Evolutionary conservation across 2,888 invertebrate genomes (phyloP).

Genomic region (Rhagium mordax): DNA sequence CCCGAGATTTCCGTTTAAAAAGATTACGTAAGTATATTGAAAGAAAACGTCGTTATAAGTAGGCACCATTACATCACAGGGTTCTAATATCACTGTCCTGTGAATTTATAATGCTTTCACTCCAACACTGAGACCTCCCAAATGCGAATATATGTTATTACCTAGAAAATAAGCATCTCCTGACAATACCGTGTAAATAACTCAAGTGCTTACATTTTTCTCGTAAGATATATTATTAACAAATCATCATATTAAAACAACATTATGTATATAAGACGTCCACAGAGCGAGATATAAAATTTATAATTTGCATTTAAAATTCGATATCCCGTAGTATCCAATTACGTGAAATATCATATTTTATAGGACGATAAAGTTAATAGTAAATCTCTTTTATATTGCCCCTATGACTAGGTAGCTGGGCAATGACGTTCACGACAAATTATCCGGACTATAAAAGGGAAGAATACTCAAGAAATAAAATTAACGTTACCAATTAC

Average conservation of each 20-base stretch:
- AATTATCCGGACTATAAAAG: constrained; percentile 21
- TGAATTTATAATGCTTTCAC: background rate
- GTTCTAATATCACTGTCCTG: background rate
- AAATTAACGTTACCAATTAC: constrained; percentile 18
- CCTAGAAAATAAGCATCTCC: background rate
- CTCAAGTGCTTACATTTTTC: background rate
- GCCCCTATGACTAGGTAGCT: constrained; percentile 2
- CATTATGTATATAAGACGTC: background rate
- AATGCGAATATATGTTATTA: background rate
- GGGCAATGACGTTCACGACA: background rate
- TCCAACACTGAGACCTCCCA: background rate
- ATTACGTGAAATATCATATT: constrained; percentile 58
- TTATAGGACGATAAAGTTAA: constrained; percentile 56
- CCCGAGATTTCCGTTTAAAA: no score
- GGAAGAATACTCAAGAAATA: constrained; percentile 4
- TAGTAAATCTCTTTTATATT: constrained; percentile 54
- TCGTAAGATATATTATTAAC: background rate
- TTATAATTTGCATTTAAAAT: constrained; percentile 29
- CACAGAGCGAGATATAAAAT: background rate
- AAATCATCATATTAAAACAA: constrained; percentile 7
- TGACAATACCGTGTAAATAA: background rate
- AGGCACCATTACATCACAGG: no score
- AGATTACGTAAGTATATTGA: no score
- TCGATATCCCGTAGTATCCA: constrained; percentile 49
- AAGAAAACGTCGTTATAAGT: no score